Evolutionary conservation across 23 tunicate genomes (phyloP), one percentile per base, ranked within the genome.

Genomic region (Trididemnum clinides): DNA sequence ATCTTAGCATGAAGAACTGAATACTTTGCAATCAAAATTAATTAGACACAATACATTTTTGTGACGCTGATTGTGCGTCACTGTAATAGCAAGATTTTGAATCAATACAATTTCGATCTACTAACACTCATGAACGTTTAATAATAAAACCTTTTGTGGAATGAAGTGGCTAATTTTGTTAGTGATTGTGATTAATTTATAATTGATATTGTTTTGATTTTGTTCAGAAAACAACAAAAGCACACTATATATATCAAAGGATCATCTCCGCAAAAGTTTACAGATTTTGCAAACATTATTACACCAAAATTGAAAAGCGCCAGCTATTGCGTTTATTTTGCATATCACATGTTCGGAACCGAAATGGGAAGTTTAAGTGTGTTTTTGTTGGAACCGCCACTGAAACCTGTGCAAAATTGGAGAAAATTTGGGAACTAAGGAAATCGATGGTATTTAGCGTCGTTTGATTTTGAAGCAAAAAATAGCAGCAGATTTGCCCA

Each of bases 311-410:
- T 94, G 0, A 50, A 28, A 19, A 74, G 90, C 0, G 90, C 84
- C 28, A 63, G 62, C 34, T 94, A 94, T 50, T 94, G 98, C 75
- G 85, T 86, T 7, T 77, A 65, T 0, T 94, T 94, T 64, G 82
- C 39, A 64, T 82, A 64, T n/a, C 94, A 89, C 81, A 89, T 94
- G 98, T 89, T 76, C 77, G 98, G 98, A 32, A 58, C 94, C 1
- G 89, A 85, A 0, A 88, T 77, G 75, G 98, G 98, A 0, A 72
- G 49, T 0, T 0, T 94, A 7, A 36, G 37, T 85, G 92, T 92
- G 66, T 65, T 77, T 7, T 1, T 28, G 2, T 5, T 73, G 7
- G 36, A 3, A 4, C 36, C 36, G n/a, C 31, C 75, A 10, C 6
- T 5, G 4, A 54, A 19, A 20, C 88, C 69, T 0, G 31, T 26